Conservation (phyloP, 2,113 vertebrate species). For the Gracilinanus agilis region DNA sequence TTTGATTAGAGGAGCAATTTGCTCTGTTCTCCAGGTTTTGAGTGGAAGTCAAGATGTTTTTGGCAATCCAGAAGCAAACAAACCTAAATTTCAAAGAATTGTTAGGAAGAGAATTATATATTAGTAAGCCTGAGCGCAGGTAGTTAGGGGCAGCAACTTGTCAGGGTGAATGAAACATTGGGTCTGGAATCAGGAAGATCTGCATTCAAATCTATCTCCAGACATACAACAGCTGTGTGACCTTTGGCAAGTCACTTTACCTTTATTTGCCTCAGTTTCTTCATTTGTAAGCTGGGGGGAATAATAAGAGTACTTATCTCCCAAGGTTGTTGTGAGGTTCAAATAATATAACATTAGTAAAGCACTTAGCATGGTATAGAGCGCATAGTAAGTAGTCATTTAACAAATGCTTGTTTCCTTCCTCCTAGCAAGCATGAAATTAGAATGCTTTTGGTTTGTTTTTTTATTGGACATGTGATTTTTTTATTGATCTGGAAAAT, state of each 20-base stretch:
- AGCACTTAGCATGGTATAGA: not conserved
- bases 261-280: not conserved
- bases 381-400: not conserved
- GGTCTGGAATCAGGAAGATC: not conserved
- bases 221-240: not conserved
- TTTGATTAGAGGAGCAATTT: not conserved
- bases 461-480: not conserved
- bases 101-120: not conserved
- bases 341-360: not conserved
- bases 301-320: too few species aligned
- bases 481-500: not conserved
- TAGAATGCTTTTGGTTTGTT: not conserved
- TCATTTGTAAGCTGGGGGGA: not conserved
- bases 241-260: not conserved
- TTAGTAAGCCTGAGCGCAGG: too few species aligned
- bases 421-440: not conserved
- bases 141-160: not conserved
- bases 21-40: not conserved
- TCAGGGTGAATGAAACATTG: not conserved
- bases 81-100: not conserved
- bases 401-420: not conserved
- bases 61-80: not conserved
- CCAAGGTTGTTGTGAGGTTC: not conserved
- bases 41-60: not conserved
- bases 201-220: not conserved